Evolutionary conservation across 1,140 invertebrate species (phyloP), one percentile per base, ranked within the genome.

Genomic region (Caligus rogercresseyi): DNA sequence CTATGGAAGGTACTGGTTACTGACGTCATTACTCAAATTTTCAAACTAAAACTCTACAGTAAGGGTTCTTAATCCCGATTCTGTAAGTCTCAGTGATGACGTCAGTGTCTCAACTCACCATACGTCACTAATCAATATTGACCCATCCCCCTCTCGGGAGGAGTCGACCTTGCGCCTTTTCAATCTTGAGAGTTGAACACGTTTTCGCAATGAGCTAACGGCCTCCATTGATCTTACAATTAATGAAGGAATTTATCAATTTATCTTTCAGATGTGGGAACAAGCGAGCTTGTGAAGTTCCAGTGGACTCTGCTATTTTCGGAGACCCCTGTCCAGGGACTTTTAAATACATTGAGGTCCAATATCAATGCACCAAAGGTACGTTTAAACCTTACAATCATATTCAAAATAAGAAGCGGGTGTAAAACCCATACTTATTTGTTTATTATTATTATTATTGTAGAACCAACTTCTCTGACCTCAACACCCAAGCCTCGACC

Each of bases 251-350:
- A 11, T 11, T n/a, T 11, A 11, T 43, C n/a, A 11, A 43, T 43
- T 43, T 3, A 16, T 16, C 14, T 56, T 56, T 20, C 20, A 60
- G 57, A 31, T 60, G 57, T 43, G 25, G 57, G 16, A 60, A 60
- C 26, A 15, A 69, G 58, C 66, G 66, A 20, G 69, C 64, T 72
- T 94, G 91, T 79, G 87, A 84, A 74, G 83, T 94, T 69, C 73
- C 83, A 67, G 89, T 89, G 16, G 86, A 83, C 69, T 89, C 85
- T 62, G 80, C 78, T 68, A 83, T 87, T 73, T 95, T 95, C 73
- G 87, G 85, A 25, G 89, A 93, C 77, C 89, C 89, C 24, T 96
- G 92, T 75, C 83, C 85, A 15, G 89, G 83, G 65, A 95, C 92
- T 26, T 78, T 83, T 67, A 96, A 96, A 77, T 96, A 95, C 76